Base-by-base conservation (phyloP, 2,113 vertebrate species). In the Tragulus kanchil region DNA sequence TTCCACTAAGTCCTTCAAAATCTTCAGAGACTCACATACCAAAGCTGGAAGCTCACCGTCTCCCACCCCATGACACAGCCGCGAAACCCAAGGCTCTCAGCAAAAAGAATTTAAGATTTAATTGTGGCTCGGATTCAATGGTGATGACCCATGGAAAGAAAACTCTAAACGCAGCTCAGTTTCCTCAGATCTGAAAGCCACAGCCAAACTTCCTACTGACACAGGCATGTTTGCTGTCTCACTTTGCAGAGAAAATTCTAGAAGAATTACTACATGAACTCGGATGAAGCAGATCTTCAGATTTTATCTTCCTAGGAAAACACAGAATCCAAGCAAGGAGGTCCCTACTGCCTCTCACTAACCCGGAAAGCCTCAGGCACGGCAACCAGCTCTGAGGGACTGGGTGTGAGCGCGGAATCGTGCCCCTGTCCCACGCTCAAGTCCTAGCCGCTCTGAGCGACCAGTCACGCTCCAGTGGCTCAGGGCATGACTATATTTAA, bases 21-120 rank as follows among this genome's bases (percentile, higher is more conserved):
- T n/a, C 90, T 69, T 87, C 67, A 82, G 10, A 83, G 62, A 93
- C 17, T 62, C 36, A 71, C 95, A 98, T 87, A 92, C 95, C 94
- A 90, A 77, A 88, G 88, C 15, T n/a, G 84, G 73, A 13, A 95
- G 90, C 94, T 95, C n/a, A n/a, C n/a, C n/a, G 15, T 77, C 90
- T 81, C 50, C 59, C 36, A 7, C 19, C 52, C 54, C 13, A 3
- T 36, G 79, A 65, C 4, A 21, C 0, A 83, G 87, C 87, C 96
- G 82, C 94, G 87, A 77, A 97, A 95, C 81, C 89, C 11, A 77
- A 88, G 86, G 94, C 64, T 96, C 73, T 58, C 62, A 25, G 75
- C 0, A 62, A 64, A 56, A 79, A 50, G 78, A 85, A 64, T 21
- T 69, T 26, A 69, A 90, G 77, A 86, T 59, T 81, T 73, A 69